Conservation (phyloP, 2,888 invertebrate genomes). For the Parnassius glacialis region DNA sequence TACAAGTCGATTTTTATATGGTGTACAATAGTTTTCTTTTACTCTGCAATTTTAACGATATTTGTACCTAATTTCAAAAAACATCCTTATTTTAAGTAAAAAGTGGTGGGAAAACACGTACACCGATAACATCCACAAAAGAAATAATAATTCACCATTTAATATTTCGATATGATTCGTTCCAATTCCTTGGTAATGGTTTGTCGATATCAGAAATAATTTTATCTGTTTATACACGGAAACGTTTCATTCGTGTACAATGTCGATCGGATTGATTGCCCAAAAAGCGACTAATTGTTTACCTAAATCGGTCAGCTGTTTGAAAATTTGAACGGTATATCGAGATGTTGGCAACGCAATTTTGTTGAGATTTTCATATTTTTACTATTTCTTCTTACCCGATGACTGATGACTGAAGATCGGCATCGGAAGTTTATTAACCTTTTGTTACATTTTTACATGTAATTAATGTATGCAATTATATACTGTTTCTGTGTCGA, state of each 20-base stretch:
- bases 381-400: slow-evolving; percentile 5
- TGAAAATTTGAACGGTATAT: slow-evolving; percentile 15
- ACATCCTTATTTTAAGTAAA: not conserved
- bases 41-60: too few relatives aligned
- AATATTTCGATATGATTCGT: slow-evolving; percentile 14
- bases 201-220: slow-evolving; percentile 20
- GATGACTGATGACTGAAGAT: not conserved
- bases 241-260: slow-evolving; percentile 19
- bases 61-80: too few relatives aligned
- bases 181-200: slow-evolving; percentile 16
- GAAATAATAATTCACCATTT: slow-evolving; percentile 9
- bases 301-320: slow-evolving; percentile 19
- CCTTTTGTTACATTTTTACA: too few relatives aligned
- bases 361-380: slow-evolving; percentile 5
- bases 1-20: too few relatives aligned
- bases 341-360: slow-evolving; percentile 8
- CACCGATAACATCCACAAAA: not conserved
- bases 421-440: too few relatives aligned
- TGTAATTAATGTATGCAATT: too few relatives aligned
- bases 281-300: slow-evolving; percentile 20
- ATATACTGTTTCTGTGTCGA: too few relatives aligned
- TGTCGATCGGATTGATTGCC: slow-evolving; percentile 23
- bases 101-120: not conserved
- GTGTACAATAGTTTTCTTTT: too few relatives aligned
- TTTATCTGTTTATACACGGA: slow-evolving; percentile 24